A percentile compares a stretch with the other conserved stretches of the same genome.
These are phyloP conservation scores for Teleogryllus occipitalis DNA, from an alignment of 1,140 invertebrate genomes.

Conservation along the genomic window DNA sequence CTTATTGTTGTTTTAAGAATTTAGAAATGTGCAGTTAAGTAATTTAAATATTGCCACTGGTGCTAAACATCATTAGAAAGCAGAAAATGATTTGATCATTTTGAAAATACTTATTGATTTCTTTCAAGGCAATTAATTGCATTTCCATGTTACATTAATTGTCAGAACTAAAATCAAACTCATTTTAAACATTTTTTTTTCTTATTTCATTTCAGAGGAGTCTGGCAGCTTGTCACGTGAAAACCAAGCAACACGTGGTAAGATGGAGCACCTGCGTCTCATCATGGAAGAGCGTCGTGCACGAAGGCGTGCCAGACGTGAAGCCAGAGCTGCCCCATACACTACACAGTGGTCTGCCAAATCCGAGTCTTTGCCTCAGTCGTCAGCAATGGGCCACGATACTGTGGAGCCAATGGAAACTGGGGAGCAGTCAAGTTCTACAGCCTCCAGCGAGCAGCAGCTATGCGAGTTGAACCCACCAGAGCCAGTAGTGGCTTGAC, in stretches of 20 bases:
- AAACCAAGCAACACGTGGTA: conserved; percentile 72
- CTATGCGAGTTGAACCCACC: conserved; percentile 21
- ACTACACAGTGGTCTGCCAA: conserved; percentile 40
- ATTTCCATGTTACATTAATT: too few relatives aligned
- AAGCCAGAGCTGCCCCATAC: conserved; percentile 61
- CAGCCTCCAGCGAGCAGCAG: conserved; percentile 7
- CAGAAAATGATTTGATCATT: too few relatives aligned
- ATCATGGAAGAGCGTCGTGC: conserved; percentile 83
- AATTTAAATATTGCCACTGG: too few relatives aligned
- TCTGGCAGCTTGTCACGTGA: conserved; percentile 41
- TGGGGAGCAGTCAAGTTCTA: background rate
- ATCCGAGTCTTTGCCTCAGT: conserved; percentile 27
- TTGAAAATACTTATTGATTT: too few relatives aligned
- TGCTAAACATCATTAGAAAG: too few relatives aligned
- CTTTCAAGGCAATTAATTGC: too few relatives aligned
- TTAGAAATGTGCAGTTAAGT: too few relatives aligned
- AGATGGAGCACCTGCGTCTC: conserved; percentile 72
- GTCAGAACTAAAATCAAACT: background rate
- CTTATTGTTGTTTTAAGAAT: too few relatives aligned
- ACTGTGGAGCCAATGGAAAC: conserved; percentile 14
- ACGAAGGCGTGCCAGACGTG: conserved; percentile 65
- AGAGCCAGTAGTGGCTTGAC: conserved; percentile 22
- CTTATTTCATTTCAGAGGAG: conserved; percentile 28
- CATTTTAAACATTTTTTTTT: background rate
- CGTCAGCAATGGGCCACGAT: background rate